Evolutionary conservation across 2,888 invertebrate genomes (phyloP).

Genomic region (Eupeodes latifasciatus): DNA sequence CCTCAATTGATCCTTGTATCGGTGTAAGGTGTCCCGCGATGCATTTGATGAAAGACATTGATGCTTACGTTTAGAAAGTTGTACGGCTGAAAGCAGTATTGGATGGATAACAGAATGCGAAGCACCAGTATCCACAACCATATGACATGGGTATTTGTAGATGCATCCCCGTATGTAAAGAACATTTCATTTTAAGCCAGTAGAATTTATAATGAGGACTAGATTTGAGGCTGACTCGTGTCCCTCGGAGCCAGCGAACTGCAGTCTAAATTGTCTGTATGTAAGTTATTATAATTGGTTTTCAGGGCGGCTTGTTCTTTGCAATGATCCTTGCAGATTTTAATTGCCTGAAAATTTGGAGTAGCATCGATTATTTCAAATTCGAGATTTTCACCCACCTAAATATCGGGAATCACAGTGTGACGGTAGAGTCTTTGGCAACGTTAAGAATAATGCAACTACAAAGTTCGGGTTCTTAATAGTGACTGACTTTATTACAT

Average conservation of each 20-base stretch:
- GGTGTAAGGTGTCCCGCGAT: background rate
- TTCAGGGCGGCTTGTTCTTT: background rate
- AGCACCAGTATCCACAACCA: background rate
- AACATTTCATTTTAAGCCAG: background rate
- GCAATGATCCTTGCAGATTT: background rate
- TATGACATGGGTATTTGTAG: background rate
- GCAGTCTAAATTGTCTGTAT: background rate
- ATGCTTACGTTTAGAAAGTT: too few species aligned
- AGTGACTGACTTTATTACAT: too few species aligned
- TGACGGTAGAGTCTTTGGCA: too few species aligned
- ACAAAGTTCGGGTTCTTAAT: too few species aligned
- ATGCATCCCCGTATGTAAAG: background rate
- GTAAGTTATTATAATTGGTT: background rate
- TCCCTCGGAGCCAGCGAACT: slow-evolving; percentile 3
- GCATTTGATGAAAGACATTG: slow-evolving; percentile 5
- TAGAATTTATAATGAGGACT: background rate
- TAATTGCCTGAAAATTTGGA: background rate
- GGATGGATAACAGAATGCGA: background rate
- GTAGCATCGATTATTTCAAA: background rate
- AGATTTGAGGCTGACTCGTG: background rate
- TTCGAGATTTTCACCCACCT: slow-evolving; percentile 3
- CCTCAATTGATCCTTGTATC: background rate
- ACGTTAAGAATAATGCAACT: too few species aligned
- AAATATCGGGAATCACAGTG: background rate
- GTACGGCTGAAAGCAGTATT: background rate